Base-by-base conservation (phyloP, 2,888 invertebrate genomes). In the Eupithecia vulgata region DNA sequence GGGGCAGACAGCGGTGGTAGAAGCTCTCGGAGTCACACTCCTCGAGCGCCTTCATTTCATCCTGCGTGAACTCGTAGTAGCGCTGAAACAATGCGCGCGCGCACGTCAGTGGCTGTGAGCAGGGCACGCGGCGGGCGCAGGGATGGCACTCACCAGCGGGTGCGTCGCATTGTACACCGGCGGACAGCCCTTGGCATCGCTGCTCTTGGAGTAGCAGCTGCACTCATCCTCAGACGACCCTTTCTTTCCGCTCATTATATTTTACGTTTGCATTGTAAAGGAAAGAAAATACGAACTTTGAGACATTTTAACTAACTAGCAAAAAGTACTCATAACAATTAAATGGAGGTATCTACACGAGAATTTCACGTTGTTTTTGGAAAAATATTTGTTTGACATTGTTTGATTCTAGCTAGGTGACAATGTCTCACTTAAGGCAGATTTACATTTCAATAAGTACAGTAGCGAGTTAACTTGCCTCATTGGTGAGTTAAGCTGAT, bases 11-110 rank as follows among this genome's bases (percentile, higher is more conserved):
- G 78, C 98, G 95, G 81, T 95, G 95, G 84, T 96, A 97, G 87
- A 98, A 97, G 80, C 97, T 97, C 83, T 98, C 98, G 69, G 91
- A 90, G 87, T 97, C 97, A 85, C 98, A 98, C 88, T 97, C 97
- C 82, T 95, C 95, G 69, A 98, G 88, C 15, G 96, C 96, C 81
- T 95, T 93, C 68, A 97, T 87, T 88, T 98, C 97, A 37, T 97
- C 97, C 2, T 95, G 89, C 5, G 95, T 95, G 84, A 97, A 97
- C 86, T 96, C 95, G 83, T 96, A 96, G 84, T 93, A 94, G 21
- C 94, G 91, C 94, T 94, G 82, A 13, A 77, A 77, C 5, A 70
- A 45, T 42, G 68, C 35, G 57, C 30, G 37, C 34, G 68, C 21
- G 40, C 25, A 25, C 30, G 62, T 34, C n/a, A n/a, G 6, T 17